Evolutionary conservation across 2,797 vertebrate genomes (phyloP).

Genomic region (Cirrhinus mrigala): DNA sequence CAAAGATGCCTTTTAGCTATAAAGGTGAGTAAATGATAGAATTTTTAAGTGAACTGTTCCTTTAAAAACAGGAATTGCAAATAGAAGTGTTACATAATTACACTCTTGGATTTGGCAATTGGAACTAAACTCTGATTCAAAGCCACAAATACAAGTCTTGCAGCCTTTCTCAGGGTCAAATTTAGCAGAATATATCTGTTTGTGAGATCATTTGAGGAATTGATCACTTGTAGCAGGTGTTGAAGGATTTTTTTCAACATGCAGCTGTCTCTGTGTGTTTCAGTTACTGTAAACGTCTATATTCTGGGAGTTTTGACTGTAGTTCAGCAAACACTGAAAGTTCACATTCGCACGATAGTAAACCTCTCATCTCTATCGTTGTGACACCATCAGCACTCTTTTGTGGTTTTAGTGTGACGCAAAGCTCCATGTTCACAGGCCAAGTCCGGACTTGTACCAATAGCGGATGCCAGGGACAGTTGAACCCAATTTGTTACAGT

Average conservation of each 20-base stretch:
- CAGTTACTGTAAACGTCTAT: not conserved
- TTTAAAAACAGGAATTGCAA: not conserved
- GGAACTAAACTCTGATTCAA: not conserved
- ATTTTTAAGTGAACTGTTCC: not conserved
- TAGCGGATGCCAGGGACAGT: conserved; percentile 14
- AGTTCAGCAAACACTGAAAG: not conserved
- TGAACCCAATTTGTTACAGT: conserved; percentile 23
- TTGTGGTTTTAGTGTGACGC: conserved; percentile 10
- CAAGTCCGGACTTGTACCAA: conserved; percentile 45
- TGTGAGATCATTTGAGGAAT: conserved; percentile 17
- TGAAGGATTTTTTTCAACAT: not conserved
- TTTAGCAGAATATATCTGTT: not conserved
- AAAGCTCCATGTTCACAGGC: not conserved
- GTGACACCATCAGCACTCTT: conserved; percentile 15
- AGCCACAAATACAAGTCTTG: not conserved
- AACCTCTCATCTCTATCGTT: not conserved
- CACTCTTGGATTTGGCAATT: not conserved
- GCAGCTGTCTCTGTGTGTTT: conserved; percentile 3
- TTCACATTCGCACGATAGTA: not conserved
- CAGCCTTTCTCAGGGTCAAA: not conserved
- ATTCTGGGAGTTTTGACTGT: not conserved
- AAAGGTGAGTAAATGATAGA: not conserved
- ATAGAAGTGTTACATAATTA: not conserved
- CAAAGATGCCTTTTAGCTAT: not conserved
- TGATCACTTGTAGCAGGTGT: conserved; percentile 21